Evolutionary conservation across 2,888 invertebrate species (phyloP).

Genomic region (Standfussiana lucernea): DNA sequence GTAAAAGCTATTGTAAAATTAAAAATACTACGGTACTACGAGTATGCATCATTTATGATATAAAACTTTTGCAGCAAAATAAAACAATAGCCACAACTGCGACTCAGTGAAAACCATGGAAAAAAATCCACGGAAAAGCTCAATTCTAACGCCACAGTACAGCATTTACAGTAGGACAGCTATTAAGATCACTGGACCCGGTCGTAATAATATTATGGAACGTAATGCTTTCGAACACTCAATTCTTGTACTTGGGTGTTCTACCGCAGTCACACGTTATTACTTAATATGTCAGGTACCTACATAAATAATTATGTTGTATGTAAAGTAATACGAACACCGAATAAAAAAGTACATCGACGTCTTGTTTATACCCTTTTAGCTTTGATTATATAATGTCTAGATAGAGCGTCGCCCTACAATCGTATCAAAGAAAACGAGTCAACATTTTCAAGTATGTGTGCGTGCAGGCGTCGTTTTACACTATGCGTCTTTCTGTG

Average conservation of each 20-base stretch:
- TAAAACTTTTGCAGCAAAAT: conserved; percentile 35
- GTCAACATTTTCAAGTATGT: no score
- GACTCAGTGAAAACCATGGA: conserved; percentile 46
- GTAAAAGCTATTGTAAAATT: neutral
- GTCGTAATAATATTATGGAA: neutral
- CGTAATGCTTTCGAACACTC: neutral
- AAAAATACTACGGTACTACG: conserved; percentile 8
- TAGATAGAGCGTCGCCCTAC: no score
- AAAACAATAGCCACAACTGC: conserved; percentile 41
- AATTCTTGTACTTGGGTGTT: neutral
- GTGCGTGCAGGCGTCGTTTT: no score
- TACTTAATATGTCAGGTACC: neutral
- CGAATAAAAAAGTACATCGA: neutral
- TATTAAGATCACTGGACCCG: neutral
- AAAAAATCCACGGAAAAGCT: conserved; percentile 48
- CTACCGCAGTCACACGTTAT: neutral
- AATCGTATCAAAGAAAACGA: no score
- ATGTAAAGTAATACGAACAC: neutral
- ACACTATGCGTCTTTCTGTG: no score
- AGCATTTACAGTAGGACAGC: conserved; percentile 22
- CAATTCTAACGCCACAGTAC: conserved; percentile 24
- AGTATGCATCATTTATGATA: conserved; percentile 40
- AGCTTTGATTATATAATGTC: no score
- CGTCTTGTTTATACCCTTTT: neutral
- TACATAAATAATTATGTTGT: no score